phyloP scores from a whole-genome alignment of 2,888 invertebrate genomes.

The Periphyllus acericola region DNA sequence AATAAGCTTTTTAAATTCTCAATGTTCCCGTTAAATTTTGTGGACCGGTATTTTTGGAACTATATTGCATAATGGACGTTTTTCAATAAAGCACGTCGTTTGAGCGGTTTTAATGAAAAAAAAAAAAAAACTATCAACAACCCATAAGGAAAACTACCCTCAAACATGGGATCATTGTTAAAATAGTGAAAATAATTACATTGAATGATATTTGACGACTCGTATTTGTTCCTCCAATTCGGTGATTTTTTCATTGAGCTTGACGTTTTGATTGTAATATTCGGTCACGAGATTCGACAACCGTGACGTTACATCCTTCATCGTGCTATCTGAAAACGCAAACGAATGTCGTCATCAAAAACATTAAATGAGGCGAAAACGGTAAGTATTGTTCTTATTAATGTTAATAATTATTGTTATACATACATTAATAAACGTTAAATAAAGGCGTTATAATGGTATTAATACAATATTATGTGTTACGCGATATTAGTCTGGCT shows the following conservation, averaged over 20 bases:
- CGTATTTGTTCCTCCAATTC: conserved; percentile 60
- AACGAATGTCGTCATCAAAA: background rate
- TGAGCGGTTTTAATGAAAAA: background rate
- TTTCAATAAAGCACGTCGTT: background rate
- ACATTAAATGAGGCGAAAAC: background rate
- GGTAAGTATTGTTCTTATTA: background rate
- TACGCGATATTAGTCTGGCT: background rate
- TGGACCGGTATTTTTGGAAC: background rate
- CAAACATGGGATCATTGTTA: background rate
- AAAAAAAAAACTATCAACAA: background rate
- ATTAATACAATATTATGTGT: too few relatives aligned
- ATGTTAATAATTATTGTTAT: background rate
- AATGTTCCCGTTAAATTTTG: background rate
- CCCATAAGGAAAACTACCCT: background rate
- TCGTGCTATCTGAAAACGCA: conserved; percentile 49
- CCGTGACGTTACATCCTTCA: conserved; percentile 54
- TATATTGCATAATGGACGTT: background rate
- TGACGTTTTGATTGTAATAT: conserved; percentile 58
- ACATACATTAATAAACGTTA: background rate
- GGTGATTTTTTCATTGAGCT: conserved; percentile 60
- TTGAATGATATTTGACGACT: conserved; percentile 59
- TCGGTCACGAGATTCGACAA: conserved; percentile 57
- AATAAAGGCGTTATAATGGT: background rate
- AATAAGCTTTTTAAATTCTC: background rate
- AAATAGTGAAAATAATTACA: conserved; percentile 24